A percentile compares a stretch with the other conserved stretches of the same genome.
Evolutionary conservation across 2,113 vertebrate genomes (phyloP).

Genomic region (Emydura subglobosa): DNA sequence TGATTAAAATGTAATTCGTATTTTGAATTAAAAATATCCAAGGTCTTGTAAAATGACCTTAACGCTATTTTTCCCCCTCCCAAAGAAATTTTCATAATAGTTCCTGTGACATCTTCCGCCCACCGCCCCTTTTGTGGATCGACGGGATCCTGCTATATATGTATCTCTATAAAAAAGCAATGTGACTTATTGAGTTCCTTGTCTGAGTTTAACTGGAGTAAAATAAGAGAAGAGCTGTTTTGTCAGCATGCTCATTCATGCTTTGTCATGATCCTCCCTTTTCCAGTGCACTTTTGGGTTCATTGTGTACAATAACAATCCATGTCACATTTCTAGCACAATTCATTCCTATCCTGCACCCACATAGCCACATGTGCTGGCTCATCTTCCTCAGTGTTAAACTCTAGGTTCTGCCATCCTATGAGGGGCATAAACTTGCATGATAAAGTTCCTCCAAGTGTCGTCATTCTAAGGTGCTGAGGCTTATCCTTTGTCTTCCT

Average conservation of each 20-base stretch:
- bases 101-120: neutral
- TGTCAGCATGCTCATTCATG: neutral
- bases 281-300: neutral
- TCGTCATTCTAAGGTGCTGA: neutral
- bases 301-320: neutral
- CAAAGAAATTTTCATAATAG: slow-evolving; percentile 65
- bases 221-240: neutral
- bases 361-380: neutral
- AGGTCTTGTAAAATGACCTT: slow-evolving; percentile 72
- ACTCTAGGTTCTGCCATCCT: neutral
- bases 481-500: neutral
- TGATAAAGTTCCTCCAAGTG: neutral
- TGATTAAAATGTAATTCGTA: slow-evolving; percentile 79
- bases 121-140: neutral
- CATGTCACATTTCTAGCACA: neutral
- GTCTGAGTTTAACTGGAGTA: neutral
- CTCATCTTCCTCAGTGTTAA: neutral
- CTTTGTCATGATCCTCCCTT: neutral
- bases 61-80: slow-evolving; percentile 22
- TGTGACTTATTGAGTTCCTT: neutral
- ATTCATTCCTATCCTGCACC: neutral
- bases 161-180: neutral
- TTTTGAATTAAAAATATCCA: slow-evolving; percentile 74
- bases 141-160: neutral
- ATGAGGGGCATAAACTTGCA: neutral